Evolutionary conservation across 1,140 invertebrate species (phyloP).

Genomic region (Macrocentrus cingulum): DNA sequence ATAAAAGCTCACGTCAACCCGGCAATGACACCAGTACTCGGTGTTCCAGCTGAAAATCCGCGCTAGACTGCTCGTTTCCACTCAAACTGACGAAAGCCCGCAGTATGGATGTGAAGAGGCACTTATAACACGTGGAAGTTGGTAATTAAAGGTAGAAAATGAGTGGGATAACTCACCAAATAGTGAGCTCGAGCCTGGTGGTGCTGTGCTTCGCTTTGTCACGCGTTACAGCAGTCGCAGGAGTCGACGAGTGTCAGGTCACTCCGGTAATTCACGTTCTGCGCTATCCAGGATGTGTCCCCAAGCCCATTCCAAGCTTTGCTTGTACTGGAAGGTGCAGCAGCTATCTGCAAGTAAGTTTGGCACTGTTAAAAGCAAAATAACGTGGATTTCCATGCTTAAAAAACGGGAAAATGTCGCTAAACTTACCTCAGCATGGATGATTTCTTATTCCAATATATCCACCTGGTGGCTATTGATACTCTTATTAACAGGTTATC

Average conservation of each 20-base stretch:
- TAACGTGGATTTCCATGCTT: no score
- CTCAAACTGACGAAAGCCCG: no score
- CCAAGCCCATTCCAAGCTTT: slow-evolving; percentile 91
- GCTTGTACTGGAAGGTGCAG: slow-evolving; percentile 88
- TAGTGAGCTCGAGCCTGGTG: slow-evolving; percentile 38
- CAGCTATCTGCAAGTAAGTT: slow-evolving; percentile 84
- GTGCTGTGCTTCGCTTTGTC: slow-evolving; percentile 35
- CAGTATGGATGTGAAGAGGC: no score
- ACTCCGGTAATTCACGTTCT: slow-evolving; percentile 90
- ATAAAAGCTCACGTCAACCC: slow-evolving; percentile 44
- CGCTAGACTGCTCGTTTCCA: not conserved
- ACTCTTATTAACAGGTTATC: no score
- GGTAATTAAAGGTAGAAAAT: no score
- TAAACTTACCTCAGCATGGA: no score
- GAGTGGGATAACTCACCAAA: slow-evolving; percentile 34
- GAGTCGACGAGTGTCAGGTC: slow-evolving; percentile 83
- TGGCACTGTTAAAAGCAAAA: not conserved
- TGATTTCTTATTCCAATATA: no score
- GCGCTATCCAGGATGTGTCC: slow-evolving; percentile 88
- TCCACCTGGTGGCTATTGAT: no score
- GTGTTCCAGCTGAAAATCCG: slow-evolving; percentile 16
- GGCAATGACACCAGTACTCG: slow-evolving; percentile 37
- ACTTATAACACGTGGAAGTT: no score
- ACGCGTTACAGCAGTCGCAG: slow-evolving; percentile 47
- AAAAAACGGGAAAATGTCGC: no score